Conservation (phyloP, 1,140 invertebrate genomes). For the Argopecten irradians region DNA sequence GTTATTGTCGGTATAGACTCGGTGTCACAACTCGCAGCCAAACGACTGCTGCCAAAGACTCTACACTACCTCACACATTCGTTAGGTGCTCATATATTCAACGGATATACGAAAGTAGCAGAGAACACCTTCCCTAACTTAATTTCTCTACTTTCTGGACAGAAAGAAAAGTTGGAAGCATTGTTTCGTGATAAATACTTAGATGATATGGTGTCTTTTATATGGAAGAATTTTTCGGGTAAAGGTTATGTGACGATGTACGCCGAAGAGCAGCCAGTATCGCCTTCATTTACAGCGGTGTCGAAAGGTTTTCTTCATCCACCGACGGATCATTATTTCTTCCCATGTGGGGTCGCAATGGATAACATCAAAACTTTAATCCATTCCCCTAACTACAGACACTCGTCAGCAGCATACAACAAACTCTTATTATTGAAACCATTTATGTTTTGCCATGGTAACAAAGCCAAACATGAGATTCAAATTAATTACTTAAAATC, state of each 20-base stretch:
- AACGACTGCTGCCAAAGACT: slow-evolving; percentile 88
- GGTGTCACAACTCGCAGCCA: slow-evolving; percentile 89
- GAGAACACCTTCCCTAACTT: slow-evolving; percentile 54
- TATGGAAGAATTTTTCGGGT: slow-evolving; percentile 78
- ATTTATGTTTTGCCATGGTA: slow-evolving; percentile 50
- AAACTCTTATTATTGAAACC: slow-evolving; percentile 37
- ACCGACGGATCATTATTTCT: slow-evolving; percentile 78
- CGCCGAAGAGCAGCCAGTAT: slow-evolving; percentile 77
- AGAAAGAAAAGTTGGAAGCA: slow-evolving; percentile 38
- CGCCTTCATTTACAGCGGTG: slow-evolving; percentile 77
- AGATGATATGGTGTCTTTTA: slow-evolving; percentile 47
- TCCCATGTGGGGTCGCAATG: slow-evolving; percentile 74
- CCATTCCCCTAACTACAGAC: slow-evolving; percentile 40
- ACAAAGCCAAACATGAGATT: slow-evolving; percentile 48
- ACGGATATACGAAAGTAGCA: slow-evolving; percentile 74
- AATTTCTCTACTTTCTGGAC: slow-evolving; percentile 48
- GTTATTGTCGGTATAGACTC: slow-evolving; percentile 90
- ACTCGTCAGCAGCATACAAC: slow-evolving; percentile 36
- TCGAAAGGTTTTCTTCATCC: slow-evolving; percentile 73
- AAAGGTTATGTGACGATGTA: slow-evolving; percentile 77
- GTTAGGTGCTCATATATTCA: slow-evolving; percentile 65
- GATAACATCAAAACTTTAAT: slow-evolving; percentile 60
- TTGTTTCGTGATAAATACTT: background rate
- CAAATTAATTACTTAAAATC: slow-evolving; percentile 48
- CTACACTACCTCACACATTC: slow-evolving; percentile 78